A percentile compares a stretch with the other conserved stretches of the same genome.
These are phyloP conservation scores for Pagetopsis macropterus DNA, from an alignment of 2,797 vertebrate genomes.

Conservation along the genomic window DNA sequence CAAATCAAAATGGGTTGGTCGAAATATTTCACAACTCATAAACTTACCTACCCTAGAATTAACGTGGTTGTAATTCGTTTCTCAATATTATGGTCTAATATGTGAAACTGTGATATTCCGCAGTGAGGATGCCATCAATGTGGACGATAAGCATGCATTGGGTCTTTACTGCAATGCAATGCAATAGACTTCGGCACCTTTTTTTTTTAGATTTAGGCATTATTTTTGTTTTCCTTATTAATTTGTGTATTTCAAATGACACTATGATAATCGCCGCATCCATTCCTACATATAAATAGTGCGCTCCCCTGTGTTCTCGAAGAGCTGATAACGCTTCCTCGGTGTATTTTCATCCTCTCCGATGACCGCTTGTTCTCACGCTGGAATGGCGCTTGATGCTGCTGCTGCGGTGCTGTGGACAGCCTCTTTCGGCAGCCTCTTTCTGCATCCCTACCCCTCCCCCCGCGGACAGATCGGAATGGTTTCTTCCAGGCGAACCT, in stretches of 20 bases:
- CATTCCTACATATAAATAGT: conserved; percentile 5
- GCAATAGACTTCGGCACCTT: neutral
- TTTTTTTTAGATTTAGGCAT: neutral
- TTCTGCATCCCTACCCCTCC: conserved; percentile 61
- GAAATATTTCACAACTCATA: neutral
- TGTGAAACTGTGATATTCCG: neutral
- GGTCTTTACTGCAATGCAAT: neutral
- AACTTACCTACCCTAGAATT: neutral
- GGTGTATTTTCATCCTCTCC: conserved; percentile 29
- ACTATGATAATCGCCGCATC: conserved; percentile 31
- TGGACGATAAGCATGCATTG: neutral
- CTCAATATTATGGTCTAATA: neutral
- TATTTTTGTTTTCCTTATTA: conserved; percentile 11
- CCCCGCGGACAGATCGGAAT: conserved; percentile 75
- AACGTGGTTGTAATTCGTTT: neutral
- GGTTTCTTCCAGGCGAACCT: conserved; percentile 85
- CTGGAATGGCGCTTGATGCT: conserved; percentile 67
- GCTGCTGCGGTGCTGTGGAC: conserved; percentile 55
- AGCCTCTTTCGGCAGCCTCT: conserved; percentile 65
- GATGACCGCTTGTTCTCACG: conserved; percentile 28
- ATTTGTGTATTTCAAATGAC: conserved; percentile 22
- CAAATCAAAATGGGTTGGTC: neutral
- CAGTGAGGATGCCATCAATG: neutral
- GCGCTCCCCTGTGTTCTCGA: conserved; percentile 9
- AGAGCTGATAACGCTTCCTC: neutral